Base-by-base conservation (phyloP, 2,113 vertebrate genomes). In the Ovis aries region DNA sequence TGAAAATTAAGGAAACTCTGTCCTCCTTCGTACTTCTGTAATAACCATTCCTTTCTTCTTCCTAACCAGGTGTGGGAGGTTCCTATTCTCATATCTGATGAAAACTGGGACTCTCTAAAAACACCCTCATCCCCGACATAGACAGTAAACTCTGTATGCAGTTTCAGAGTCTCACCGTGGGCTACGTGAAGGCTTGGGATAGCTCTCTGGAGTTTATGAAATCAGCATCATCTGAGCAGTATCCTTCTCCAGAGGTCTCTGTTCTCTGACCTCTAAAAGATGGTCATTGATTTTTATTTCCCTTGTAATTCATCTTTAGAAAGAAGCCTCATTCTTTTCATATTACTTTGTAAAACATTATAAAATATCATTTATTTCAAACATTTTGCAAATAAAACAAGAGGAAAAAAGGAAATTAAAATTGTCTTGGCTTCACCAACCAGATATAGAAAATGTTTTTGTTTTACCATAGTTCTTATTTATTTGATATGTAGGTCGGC, bases 271-370 rank as follows among this genome's bases (percentile, higher is more conserved):
- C 36, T 11, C 43, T 8, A 11, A 43, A 60, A 77, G 77, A 19
- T 13, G 5, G 17, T 8, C 15, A 0, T 31, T 29, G 15, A 7
- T 3, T 53, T 52, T 19, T 97, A 40, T 95, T 98, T 97, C 93
- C 53, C 57, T 89, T 57, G 83, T 50, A 17, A 82, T 98, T 33
- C 55, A 96, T 94, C 88, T 95, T 92, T 60, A 88, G 45, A 96
- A 97, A 67, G 59, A 87, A 87, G 53, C 53, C 50, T 64, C 23
- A 21, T 53, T 87, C 78, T 91, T 90, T 36, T 71, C 52, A 29
- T 50, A 59, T 36, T 80, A 40, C 77, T 74, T 83, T 62, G 59
- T 88, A 82, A 92, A 81, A 45, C 3, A 6, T 11, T 90, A 23
- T 16, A 57, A 48, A 83, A 16, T 23, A 52, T 31, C 17, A 6